phyloP scores from a whole-genome alignment of 2,113 vertebrate genomes.

The Brevimyrus niger region DNA sequence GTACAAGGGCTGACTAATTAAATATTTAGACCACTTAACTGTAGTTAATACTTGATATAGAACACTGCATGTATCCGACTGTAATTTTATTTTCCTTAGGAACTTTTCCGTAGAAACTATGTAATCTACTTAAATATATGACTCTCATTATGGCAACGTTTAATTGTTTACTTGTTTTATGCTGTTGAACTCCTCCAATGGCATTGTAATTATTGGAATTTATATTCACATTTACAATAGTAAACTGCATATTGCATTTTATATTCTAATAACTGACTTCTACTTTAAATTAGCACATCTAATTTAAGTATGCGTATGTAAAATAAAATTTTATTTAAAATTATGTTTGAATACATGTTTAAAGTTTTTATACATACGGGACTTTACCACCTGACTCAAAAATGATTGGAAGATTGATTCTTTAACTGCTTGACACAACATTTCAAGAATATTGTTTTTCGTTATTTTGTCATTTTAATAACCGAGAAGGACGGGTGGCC shows the following conservation, averaged over 20 bases:
- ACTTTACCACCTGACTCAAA: background rate
- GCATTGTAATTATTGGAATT: background rate
- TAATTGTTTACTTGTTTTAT: background rate
- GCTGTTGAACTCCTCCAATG: background rate
- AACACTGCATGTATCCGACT: background rate
- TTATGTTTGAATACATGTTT: background rate
- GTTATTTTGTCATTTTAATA: background rate
- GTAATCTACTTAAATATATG: background rate
- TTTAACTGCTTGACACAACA: background rate
- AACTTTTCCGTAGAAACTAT: background rate
- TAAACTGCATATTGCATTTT: background rate
- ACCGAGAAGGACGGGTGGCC: background rate
- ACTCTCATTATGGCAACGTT: background rate
- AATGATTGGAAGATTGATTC: background rate
- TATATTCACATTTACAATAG: background rate
- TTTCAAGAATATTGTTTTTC: background rate
- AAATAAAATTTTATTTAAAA: background rate
- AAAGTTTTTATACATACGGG: background rate
- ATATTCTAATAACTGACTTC: background rate
- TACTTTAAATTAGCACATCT: background rate
- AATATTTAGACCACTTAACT: background rate
- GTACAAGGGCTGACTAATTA: background rate
- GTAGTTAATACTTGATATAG: background rate
- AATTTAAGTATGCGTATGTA: background rate
- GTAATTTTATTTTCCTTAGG: background rate